Percentiles rank a stretch among this genome's conserved stretches.
phyloP scores from a whole-genome alignment of 64 coral and sea anemone genomes.

The Stichodactyla helianthus region DNA sequence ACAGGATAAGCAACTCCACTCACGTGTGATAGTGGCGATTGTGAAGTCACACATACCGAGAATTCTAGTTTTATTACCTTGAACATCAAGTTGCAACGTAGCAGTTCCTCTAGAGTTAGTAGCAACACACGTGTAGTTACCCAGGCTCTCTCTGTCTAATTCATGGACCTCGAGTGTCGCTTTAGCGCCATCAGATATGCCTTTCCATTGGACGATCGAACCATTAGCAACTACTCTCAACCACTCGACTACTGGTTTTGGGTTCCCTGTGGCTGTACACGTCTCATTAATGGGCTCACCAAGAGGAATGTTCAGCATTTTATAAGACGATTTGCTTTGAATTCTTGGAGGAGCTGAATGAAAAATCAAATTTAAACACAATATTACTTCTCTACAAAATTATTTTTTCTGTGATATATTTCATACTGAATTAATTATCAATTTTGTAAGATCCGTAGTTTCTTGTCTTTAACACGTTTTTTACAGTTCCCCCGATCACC shows the following conservation, averaged over 20 bases:
- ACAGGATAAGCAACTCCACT: too few species aligned
- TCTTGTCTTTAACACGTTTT: too few species aligned
- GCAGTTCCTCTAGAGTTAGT: slow-evolving; percentile 18
- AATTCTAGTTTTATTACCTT: background rate
- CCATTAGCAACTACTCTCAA: slow-evolving; percentile 21
- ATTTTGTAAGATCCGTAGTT: too few species aligned
- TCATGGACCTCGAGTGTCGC: slow-evolving; percentile 6
- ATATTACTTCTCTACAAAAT: too few species aligned
- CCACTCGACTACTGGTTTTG: slow-evolving; percentile 60
- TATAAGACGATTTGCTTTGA: background rate
- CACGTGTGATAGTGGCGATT: too few species aligned
- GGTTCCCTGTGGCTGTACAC: slow-evolving; percentile 69
- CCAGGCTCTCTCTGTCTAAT: slow-evolving; percentile 38
- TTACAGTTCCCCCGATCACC: too few species aligned
- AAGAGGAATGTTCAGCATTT: slow-evolving; percentile 7
- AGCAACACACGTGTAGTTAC: slow-evolving; percentile 69
- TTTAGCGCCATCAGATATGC: background rate
- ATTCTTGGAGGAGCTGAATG: slow-evolving; percentile 41
- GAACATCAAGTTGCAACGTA: background rate
- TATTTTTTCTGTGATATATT: too few species aligned
- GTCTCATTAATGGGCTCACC: slow-evolving; percentile 24
- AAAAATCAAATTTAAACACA: background rate
- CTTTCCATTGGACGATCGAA: background rate
- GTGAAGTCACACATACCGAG: too few species aligned
- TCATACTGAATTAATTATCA: too few species aligned